phyloP scores from a whole-genome alignment of 1,140 invertebrate species.

The Zaprionus tsacasi region DNA sequence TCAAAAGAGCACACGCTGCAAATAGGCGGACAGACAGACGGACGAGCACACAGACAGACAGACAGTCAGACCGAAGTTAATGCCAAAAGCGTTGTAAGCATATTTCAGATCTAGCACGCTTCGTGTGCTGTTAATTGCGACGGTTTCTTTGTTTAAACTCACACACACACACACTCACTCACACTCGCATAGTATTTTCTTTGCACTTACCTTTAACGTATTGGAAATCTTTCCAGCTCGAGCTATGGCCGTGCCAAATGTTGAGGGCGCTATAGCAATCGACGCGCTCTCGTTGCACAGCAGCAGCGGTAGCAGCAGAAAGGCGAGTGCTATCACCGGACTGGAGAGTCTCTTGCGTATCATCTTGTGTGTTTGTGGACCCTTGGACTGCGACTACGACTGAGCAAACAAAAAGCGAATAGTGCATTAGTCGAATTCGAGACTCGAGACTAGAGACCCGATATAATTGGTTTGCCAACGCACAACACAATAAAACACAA shows the following conservation, averaged over 20 bases:
- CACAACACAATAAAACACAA: slow-evolving; percentile 23
- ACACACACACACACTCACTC: slow-evolving; percentile 9
- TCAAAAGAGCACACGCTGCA: slow-evolving; percentile 59
- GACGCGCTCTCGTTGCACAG: slow-evolving; percentile 52
- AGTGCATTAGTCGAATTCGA: slow-evolving; percentile 64
- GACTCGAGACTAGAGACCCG: not conserved
- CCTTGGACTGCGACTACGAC: slow-evolving; percentile 43
- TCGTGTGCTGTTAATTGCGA: slow-evolving; percentile 32
- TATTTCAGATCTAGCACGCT: slow-evolving; percentile 60
- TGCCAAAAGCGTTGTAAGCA: slow-evolving; percentile 56
- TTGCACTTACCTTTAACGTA: slow-evolving; percentile 85
- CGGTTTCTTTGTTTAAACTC: slow-evolving; percentile 37
- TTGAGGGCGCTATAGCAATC: slow-evolving; percentile 86
- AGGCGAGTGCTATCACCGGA: slow-evolving; percentile 38
- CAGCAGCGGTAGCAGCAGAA: slow-evolving; percentile 48
- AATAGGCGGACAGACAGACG: not conserved
- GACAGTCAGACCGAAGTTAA: slow-evolving; percentile 14
- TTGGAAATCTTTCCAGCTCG: slow-evolving; percentile 86
- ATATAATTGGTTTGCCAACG: slow-evolving; percentile 61
- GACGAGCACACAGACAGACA: not conserved
- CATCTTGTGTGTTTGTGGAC: slow-evolving; percentile 43
- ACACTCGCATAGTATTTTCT: slow-evolving; percentile 3
- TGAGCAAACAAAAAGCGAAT: slow-evolving; percentile 56
- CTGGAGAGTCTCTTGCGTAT: slow-evolving; percentile 47
- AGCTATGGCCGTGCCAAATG: slow-evolving; percentile 86